Percentiles rank a stretch among this genome's conserved stretches.
These are phyloP conservation scores for Cephus rjabovi DNA, from an alignment of 2,888 invertebrate species.

Conservation along the genomic window DNA sequence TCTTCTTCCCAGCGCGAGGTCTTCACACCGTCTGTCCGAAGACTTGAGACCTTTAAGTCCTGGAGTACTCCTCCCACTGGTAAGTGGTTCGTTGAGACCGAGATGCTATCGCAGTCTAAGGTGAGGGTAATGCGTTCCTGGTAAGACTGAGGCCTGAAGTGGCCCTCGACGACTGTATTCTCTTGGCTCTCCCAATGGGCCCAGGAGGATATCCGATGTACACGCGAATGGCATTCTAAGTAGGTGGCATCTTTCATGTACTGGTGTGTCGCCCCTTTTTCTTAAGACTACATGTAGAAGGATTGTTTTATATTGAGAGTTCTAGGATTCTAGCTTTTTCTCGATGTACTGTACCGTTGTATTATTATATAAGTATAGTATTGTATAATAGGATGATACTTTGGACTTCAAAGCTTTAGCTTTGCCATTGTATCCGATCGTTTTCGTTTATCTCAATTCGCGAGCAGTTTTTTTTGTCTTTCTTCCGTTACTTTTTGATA, in stretches of 20 bases:
- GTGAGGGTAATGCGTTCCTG: conserved; percentile 20
- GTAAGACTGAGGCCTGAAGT: conserved; percentile 7
- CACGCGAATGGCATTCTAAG: conserved; percentile 20
- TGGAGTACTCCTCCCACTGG: neutral
- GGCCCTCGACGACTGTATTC: conserved; percentile 3
- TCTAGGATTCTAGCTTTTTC: neutral
- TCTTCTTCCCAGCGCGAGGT: neutral
- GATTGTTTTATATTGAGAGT: neutral
- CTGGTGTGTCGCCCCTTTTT: neutral
- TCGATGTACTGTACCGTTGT: neutral
- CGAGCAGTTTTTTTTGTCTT: neutral
- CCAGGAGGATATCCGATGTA: conserved; percentile 21
- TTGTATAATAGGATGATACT: neutral
- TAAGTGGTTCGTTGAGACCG: conserved; percentile 16
- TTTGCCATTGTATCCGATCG: neutral
- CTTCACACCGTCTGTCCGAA: neutral
- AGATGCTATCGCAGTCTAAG: conserved; percentile 19
- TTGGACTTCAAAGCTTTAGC: neutral
- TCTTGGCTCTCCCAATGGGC: conserved; percentile 5
- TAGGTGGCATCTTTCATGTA: conserved; percentile 5
- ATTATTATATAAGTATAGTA: neutral
- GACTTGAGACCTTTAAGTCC: neutral
- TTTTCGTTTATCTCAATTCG: neutral
- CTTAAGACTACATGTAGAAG: neutral
- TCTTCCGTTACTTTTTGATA: neutral